Percentiles rank a stretch among this genome's conserved stretches.
These are phyloP conservation scores for Drosophila antonietae DNA, from an alignment of 2,888 invertebrate species.

Conservation along the genomic window DNA sequence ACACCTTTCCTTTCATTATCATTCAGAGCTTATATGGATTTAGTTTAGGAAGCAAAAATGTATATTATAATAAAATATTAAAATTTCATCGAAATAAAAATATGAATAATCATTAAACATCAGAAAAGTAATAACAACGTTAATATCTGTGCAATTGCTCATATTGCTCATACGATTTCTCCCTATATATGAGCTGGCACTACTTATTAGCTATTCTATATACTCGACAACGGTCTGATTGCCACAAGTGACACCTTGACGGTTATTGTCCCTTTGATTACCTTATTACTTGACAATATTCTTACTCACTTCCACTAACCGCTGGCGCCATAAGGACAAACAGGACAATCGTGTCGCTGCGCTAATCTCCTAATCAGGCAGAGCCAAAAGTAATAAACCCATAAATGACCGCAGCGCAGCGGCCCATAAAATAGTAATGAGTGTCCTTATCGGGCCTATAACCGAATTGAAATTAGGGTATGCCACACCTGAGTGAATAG, in stretches of 20 bases:
- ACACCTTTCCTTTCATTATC: too few species aligned
- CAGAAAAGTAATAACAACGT: too few species aligned
- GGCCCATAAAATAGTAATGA: slow-evolving; percentile 41
- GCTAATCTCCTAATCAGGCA: slow-evolving; percentile 35
- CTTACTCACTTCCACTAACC: neutral
- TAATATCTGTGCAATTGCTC: too few species aligned
- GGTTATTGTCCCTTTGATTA: neutral
- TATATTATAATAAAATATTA: too few species aligned
- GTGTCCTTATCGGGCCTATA: slow-evolving; percentile 33
- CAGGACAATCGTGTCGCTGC: neutral
- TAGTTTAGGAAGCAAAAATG: too few species aligned
- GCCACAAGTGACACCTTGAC: neutral
- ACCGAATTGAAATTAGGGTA: slow-evolving; percentile 9
- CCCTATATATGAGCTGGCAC: neutral
- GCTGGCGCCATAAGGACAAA: neutral
- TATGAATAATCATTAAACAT: too few species aligned
- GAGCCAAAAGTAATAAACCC: slow-evolving; percentile 34
- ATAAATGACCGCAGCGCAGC: slow-evolving; percentile 2
- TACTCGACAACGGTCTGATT: neutral
- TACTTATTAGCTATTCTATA: neutral
- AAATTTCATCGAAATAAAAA: too few species aligned
- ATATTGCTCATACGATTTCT: neutral
- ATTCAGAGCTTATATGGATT: too few species aligned
- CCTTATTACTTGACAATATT: neutral
- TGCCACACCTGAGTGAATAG: neutral